Percentiles rank a stretch among this genome's conserved stretches.
Conservation (phyloP, 2,113 vertebrate genomes). For the Dipodomys ordii region DNA sequence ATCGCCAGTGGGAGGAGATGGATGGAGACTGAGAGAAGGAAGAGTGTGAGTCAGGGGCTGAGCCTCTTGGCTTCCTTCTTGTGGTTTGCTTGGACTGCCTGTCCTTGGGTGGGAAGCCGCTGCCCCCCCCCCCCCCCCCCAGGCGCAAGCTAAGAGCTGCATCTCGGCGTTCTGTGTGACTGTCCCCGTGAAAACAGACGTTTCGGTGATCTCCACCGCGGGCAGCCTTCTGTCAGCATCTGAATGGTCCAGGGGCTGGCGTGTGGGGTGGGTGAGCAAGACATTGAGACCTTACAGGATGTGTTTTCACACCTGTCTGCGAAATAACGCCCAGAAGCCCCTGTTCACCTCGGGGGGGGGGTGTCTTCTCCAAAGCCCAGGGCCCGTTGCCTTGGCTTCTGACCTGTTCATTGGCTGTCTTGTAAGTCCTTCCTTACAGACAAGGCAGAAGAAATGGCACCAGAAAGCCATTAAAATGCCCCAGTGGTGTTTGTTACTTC, state of each 20-base stretch:
- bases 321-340: not conserved
- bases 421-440: not conserved
- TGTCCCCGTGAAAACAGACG: not conserved
- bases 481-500: not conserved
- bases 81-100: not conserved
- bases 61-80: not conserved
- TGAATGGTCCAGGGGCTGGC: not conserved
- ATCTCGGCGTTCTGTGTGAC: not conserved
- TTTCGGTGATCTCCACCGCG: not conserved
- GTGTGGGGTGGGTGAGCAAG: too few relatives aligned
- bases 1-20: not conserved
- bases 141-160: not conserved
- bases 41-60: not conserved
- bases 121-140: not conserved
- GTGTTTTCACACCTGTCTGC: too few relatives aligned
- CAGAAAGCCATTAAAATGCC: constrained; percentile 7
- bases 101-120: not conserved
- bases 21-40: not conserved
- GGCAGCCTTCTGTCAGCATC: not conserved
- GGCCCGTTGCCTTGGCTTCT: not conserved
- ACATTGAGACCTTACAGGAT: fast-evolving
- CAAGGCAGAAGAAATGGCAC: not conserved
- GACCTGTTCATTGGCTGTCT: fast-evolving
- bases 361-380: too few relatives aligned
- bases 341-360: not conserved